Percentiles rank a stretch among this genome's conserved stretches.
Conservation (phyloP, 30 jellyfish, hydroid and myxozoan species). For the Cassiopea andromeda region DNA sequence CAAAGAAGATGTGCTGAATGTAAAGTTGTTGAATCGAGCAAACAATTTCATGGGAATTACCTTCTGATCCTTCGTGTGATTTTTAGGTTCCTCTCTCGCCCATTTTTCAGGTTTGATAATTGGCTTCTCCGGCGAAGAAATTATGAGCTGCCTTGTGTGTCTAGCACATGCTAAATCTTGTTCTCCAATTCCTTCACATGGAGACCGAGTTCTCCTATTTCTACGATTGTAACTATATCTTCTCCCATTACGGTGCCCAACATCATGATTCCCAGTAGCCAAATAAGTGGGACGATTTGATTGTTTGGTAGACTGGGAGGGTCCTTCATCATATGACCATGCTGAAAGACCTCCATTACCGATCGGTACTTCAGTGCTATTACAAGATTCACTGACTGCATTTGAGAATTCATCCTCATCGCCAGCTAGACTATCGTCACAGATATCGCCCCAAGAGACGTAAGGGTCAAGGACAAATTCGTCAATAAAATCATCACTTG, state of each 20-base stretch:
- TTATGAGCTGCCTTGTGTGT: constrained; percentile 63
- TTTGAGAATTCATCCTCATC: constrained; percentile 5
- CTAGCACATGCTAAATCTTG: constrained; percentile 72
- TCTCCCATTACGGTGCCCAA: constrained; percentile 15
- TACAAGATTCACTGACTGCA: neutral
- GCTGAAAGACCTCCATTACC: constrained; percentile 56
- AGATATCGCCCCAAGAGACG: constrained; percentile 56
- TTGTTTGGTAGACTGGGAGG: constrained; percentile 3
- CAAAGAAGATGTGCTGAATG: neutral
- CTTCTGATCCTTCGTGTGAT: constrained; percentile 5
- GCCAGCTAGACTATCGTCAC: constrained; percentile 28
- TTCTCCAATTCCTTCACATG: constrained; percentile 75
- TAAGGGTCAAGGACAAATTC: constrained; percentile 49
- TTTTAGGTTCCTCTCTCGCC: constrained; percentile 40
- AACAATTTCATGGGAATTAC: too few species aligned
- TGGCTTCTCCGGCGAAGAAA: constrained; percentile 74
- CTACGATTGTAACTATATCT: constrained; percentile 18
- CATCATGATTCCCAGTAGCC: constrained; percentile 8
- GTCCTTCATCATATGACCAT: constrained; percentile 67
- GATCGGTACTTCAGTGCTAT: constrained; percentile 23
- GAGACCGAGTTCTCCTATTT: constrained; percentile 52
- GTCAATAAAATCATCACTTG: constrained; percentile 18
- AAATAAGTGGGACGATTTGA: constrained; percentile 14
- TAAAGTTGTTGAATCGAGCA: too few species aligned
- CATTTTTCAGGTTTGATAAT: constrained; percentile 55